phyloP scores from a whole-genome alignment of 2,113 vertebrate genomes.

The Embiotoca jacksoni region DNA sequence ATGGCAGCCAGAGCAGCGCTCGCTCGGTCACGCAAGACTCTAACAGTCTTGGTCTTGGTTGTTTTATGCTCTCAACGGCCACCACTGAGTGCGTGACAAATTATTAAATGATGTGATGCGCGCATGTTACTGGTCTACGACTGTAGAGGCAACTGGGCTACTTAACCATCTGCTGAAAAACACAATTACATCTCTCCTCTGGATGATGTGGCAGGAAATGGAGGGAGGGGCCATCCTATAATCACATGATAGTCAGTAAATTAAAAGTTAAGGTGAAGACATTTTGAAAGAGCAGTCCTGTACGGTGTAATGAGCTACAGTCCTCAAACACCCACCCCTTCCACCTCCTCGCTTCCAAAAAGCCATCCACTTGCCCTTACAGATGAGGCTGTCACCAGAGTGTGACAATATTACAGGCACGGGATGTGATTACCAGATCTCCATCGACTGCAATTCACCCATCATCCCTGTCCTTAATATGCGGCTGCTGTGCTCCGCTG shows the following conservation, averaged over 20 bases:
- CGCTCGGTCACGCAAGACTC: slow-evolving; percentile 9
- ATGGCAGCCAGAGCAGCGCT: background rate
- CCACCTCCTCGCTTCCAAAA: background rate
- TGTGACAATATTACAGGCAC: slow-evolving; percentile 60
- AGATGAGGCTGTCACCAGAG: slow-evolving; percentile 47
- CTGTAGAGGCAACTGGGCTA: slow-evolving; percentile 5
- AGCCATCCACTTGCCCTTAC: slow-evolving; percentile 36
- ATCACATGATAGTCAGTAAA: slow-evolving; percentile 35
- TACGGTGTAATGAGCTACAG: slow-evolving; percentile 23
- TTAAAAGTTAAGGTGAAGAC: slow-evolving; percentile 32
- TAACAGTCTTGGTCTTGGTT: slow-evolving; percentile 16
- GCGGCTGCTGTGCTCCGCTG: slow-evolving; percentile 58
- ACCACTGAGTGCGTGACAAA: slow-evolving; percentile 35
- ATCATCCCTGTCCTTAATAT: slow-evolving; percentile 74
- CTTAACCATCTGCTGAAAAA: slow-evolving; percentile 60
- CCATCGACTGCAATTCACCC: slow-evolving; percentile 78
- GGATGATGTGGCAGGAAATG: slow-evolving; percentile 50
- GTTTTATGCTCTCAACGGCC: slow-evolving; percentile 24
- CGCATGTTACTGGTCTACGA: slow-evolving; percentile 12
- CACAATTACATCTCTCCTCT: slow-evolving; percentile 45
- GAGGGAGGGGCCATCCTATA: slow-evolving; percentile 20
- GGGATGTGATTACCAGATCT: slow-evolving; percentile 79
- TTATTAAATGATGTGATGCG: slow-evolving; percentile 40
- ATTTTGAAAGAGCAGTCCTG: slow-evolving; percentile 24
- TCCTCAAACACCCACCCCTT: background rate